Evolutionary conservation across 2,888 invertebrate genomes (phyloP), one percentile per base, ranked within the genome.

Genomic region (Pristionchus arcanus): DNA sequence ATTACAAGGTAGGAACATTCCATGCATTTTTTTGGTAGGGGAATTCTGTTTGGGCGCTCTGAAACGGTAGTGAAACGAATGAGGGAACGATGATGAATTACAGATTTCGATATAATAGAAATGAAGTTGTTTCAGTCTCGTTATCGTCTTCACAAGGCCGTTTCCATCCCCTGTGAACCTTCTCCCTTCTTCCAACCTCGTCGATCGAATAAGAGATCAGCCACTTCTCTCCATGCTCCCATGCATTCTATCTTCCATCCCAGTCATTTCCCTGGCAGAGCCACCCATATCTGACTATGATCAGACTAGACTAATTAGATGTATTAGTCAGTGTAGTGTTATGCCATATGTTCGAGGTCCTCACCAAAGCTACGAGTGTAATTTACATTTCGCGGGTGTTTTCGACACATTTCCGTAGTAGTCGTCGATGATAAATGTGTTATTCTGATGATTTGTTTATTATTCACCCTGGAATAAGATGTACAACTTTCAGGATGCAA

Each of bases 121-220:
- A 37, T 31, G 0, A 68, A 31, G 63, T n/a, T n/a, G 5, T 15
- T 85, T 11, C 34, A 85, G 84, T 59, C 84, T 59, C 84, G 59
- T 21, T 34, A 49, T 59, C 84, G 84, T 85, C 84, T 85, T 7
- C 84, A 85, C 59, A 55, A 59, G 16, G 84, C 84, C 31, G 84
- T 85, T 0, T 85, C 49, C 84, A 85, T 85, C 28, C 84, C 84
- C 0, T 59, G 59, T 21, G 84, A 85, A 31, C 84, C 84, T 21
- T 85, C 84, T 34, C 84, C 84, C 31, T 85, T 85, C 84, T 85
- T 85, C 59, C 84, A 85, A 85, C 84, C 84, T 85, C 84, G 84
- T 34, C 25, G 81, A 81, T 81, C 81, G 49, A 81, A 28, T n/a
- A 81, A 81, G 28, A 49, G 81, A 81, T 13, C 19, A 2, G 49